These are phyloP conservation scores for Eupsilia transversa DNA, from an alignment of 2,888 invertebrate genomes.

Conservation along the genomic window DNA sequence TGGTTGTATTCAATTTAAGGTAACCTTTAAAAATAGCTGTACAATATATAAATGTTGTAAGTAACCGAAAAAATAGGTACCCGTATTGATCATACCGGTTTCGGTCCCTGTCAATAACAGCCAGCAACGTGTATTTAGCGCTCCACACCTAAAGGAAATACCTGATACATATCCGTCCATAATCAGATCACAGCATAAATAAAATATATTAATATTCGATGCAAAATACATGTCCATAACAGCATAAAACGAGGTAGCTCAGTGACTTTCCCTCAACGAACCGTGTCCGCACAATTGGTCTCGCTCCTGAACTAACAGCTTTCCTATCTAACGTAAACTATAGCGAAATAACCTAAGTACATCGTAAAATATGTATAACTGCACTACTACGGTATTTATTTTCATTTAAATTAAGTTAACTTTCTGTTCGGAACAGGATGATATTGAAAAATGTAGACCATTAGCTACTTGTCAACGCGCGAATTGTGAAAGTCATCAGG, in stretches of 20 bases:
- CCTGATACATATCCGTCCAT: conserved; percentile 18
- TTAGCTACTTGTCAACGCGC: conserved; percentile 19
- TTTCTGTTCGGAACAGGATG: conserved; percentile 34
- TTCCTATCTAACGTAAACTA: conserved; percentile 58
- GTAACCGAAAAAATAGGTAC: no score
- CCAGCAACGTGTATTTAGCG: conserved; percentile 3
- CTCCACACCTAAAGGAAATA: conserved; percentile 22
- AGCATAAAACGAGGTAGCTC: conserved; percentile 41
- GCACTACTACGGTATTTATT: conserved; percentile 37
- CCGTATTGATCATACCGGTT: no score
- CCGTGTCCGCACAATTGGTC: conserved; percentile 74
- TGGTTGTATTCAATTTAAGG: no score
- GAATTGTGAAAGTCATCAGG: conserved; percentile 15
- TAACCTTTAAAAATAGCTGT: no score
- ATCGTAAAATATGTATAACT: conserved; percentile 38
- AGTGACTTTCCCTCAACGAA: conserved; percentile 76
- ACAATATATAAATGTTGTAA: no score
- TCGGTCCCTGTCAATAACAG: no score
- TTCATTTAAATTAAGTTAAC: conserved; percentile 47
- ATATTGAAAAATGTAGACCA: conserved; percentile 31
- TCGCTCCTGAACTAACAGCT: conserved; percentile 72
- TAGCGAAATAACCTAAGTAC: conserved; percentile 48
- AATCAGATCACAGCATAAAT: conserved; percentile 55
- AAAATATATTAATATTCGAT: conserved; percentile 60
- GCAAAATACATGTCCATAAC: conserved; percentile 58